phyloP scores from a whole-genome alignment of 2,113 vertebrate genomes.

The Corythoichthys intestinalis region DNA sequence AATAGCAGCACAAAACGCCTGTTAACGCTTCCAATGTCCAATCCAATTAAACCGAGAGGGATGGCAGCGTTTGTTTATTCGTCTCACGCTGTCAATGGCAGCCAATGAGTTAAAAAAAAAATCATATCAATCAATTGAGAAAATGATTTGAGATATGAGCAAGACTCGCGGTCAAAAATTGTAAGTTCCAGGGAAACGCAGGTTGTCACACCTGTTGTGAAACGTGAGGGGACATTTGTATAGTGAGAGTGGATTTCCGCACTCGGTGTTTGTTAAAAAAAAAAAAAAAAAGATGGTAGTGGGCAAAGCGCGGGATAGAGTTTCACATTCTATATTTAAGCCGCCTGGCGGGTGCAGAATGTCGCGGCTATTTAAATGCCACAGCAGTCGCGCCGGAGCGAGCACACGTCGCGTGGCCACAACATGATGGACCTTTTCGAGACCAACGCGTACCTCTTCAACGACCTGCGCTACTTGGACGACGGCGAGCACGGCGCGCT shows the following conservation, averaged over 20 bases:
- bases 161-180: no score
- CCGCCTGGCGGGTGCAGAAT: constrained; percentile 85
- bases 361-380: constrained; percentile 97
- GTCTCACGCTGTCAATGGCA: no score
- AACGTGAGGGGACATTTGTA: constrained; percentile 47
- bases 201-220: constrained; percentile 27
- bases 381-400: constrained; percentile 74
- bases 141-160: no score
- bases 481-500: constrained; percentile 86
- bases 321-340: constrained; percentile 99
- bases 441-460: constrained; percentile 94
- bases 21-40: no score
- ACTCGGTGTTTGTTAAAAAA: constrained; percentile 48
- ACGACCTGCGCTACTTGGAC: constrained; percentile 82
- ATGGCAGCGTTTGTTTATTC: no score
- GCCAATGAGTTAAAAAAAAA: no score
- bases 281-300: constrained; percentile 77
- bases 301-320: constrained; percentile 89
- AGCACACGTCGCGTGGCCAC: constrained; percentile 68
- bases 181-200: no score
- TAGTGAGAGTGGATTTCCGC: constrained; percentile 40
- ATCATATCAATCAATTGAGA: no score
- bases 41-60: no score
- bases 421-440: constrained; percentile 99
- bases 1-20: no score